A percentile compares a stretch with the other conserved stretches of the same genome.
These are phyloP conservation scores for Toxotes chatareus DNA, from an alignment of 2,113 vertebrate genomes.

Conservation along the genomic window DNA sequence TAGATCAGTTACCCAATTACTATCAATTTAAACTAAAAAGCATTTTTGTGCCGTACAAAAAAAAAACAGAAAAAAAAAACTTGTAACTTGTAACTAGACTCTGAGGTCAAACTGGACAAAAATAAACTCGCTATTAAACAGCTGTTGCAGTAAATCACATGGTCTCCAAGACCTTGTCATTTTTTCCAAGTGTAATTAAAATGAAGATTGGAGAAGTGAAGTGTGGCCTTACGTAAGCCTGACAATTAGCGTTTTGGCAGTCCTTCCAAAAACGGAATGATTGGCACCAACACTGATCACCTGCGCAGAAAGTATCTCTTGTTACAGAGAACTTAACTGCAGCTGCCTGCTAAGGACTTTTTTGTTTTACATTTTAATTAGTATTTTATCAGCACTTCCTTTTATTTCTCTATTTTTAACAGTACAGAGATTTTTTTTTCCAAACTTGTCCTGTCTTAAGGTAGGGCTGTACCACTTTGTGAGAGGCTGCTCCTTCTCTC, in stretches of 20 bases:
- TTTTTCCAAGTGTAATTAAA: too few relatives aligned
- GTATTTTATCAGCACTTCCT: not conserved
- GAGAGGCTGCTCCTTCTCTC: not conserved
- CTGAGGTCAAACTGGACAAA: not conserved
- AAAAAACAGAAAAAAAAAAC: too few relatives aligned
- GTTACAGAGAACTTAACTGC: not conserved
- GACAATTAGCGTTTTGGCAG: not conserved
- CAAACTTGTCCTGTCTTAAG: not conserved
- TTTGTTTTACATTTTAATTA: not conserved
- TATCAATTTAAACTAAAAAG: too few relatives aligned
- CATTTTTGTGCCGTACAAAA: too few relatives aligned
- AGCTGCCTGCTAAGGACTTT: not conserved
- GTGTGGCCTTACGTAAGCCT: not conserved
- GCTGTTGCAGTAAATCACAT: too few relatives aligned
- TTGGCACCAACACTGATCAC: too few relatives aligned
- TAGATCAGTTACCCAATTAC: too few relatives aligned
- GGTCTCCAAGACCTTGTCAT: too few relatives aligned
- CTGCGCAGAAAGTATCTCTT: not conserved
- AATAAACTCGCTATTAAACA: not conserved
- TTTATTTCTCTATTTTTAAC: too few relatives aligned
- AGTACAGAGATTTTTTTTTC: too few relatives aligned
- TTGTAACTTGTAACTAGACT: not conserved
- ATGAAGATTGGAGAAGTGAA: too few relatives aligned
- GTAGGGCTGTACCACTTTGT: not conserved
- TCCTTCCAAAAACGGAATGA: too few relatives aligned